phyloP scores from a whole-genome alignment of 2,888 invertebrate species.

The Tipula lateralis region DNA sequence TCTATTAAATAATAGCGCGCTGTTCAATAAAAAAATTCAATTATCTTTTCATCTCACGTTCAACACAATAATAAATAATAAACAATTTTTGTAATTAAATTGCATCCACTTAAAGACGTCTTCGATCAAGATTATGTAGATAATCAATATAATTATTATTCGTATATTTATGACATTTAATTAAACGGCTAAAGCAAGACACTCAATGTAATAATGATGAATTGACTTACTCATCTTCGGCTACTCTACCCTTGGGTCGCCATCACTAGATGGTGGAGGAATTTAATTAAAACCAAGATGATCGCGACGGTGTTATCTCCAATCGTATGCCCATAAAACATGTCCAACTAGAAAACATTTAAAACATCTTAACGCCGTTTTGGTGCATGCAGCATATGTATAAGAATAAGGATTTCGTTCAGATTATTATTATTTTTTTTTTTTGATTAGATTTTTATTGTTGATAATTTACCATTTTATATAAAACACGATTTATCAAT shows the following conservation, averaged over 20 bases:
- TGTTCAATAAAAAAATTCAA: background rate
- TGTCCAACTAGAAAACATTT: background rate
- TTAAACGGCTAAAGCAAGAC: background rate
- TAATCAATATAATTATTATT: background rate
- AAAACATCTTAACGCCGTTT: background rate
- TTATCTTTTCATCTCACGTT: slow-evolving; percentile 19
- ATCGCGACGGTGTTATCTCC: background rate
- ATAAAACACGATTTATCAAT: background rate
- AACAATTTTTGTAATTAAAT: background rate
- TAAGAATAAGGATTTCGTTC: background rate
- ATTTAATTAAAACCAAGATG: background rate
- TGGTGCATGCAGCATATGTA: background rate
- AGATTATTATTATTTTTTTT: too few species aligned
- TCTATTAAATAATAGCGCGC: background rate
- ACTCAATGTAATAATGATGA: background rate
- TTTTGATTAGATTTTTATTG: background rate
- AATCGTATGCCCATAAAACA: background rate
- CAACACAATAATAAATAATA: slow-evolving; percentile 3
- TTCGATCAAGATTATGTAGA: background rate
- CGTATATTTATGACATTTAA: background rate
- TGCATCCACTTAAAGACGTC: background rate
- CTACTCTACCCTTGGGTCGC: background rate
- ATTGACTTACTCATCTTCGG: background rate
- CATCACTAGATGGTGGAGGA: background rate
- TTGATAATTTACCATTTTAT: background rate